phyloP scores from a whole-genome alignment of 2,888 invertebrate genomes.

The Erebia epiphron region DNA sequence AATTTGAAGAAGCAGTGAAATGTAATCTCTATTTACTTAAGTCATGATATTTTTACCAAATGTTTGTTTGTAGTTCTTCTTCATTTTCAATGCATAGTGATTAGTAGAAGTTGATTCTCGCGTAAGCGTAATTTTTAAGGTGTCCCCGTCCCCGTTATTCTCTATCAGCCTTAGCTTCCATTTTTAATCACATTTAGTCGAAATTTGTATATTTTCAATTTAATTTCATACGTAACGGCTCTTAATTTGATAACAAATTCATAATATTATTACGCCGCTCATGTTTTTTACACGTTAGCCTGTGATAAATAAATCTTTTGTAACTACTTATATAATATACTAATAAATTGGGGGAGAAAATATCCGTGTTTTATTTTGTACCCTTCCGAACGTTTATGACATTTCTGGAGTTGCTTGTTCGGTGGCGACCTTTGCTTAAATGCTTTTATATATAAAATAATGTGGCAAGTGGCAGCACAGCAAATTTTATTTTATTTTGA shows the following conservation, averaged over 20 bases:
- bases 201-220: neutral
- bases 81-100: slow-evolving; percentile 30
- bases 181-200: neutral
- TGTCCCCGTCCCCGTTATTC: neutral
- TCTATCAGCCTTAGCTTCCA: neutral
- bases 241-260: neutral
- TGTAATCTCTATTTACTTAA: slow-evolving; percentile 69
- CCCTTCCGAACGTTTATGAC: no score
- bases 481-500: no score
- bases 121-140: slow-evolving; percentile 30
- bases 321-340: slow-evolving; percentile 22
- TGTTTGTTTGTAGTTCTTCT: slow-evolving; percentile 44
- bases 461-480: no score
- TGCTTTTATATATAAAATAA: no score
- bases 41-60: slow-evolving; percentile 65
- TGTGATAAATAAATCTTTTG: slow-evolving; percentile 74
- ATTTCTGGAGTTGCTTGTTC: no score
- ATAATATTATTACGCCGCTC: slow-evolving; percentile 13
- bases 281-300: slow-evolving; percentile 57
- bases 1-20: slow-evolving; percentile 37
- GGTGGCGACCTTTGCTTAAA: no score
- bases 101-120: slow-evolving; percentile 26
- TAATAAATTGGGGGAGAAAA: slow-evolving; percentile 42
- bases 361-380: slow-evolving; percentile 41
- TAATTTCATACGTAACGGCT: slow-evolving; percentile 5